These are phyloP conservation scores for Polydrusus tereticollis DNA, from an alignment of 2,888 invertebrate genomes.

Conservation along the genomic window DNA sequence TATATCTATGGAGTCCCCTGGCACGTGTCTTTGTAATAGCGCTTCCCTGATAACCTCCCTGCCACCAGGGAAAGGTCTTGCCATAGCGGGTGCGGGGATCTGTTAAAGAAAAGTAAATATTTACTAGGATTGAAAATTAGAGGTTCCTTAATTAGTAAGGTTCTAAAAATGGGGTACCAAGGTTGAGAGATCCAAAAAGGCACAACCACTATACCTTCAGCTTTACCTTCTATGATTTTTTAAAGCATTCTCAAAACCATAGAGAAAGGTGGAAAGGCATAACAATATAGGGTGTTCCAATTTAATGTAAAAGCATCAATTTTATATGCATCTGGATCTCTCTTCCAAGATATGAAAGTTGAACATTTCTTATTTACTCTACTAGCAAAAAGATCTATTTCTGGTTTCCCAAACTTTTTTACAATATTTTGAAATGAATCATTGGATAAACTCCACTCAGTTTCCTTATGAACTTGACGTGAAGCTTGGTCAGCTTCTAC, in stretches of 20 bases:
- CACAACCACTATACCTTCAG: too few relatives aligned
- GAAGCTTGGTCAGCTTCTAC: slow-evolving; percentile 34
- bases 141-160: neutral
- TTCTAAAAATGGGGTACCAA: too few relatives aligned
- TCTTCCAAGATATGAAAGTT: slow-evolving; percentile 45
- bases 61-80: too few relatives aligned
- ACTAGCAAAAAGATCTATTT: slow-evolving; percentile 45
- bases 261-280: too few relatives aligned
- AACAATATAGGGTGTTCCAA: slow-evolving; percentile 21
- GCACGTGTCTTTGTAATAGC: neutral
- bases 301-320: slow-evolving; percentile 56
- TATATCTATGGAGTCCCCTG: slow-evolving; percentile 15
- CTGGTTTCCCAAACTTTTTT: neutral
- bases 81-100: slow-evolving; percentile 51
- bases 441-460: too few relatives aligned
- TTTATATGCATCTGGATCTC: slow-evolving; percentile 51
- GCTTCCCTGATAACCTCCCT: slow-evolving; percentile 50
- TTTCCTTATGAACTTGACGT: too few relatives aligned
- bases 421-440: slow-evolving; percentile 20
- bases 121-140: slow-evolving; percentile 4
- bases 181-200: too few relatives aligned
- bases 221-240: too few relatives aligned
- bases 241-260: too few relatives aligned
- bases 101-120: slow-evolving; percentile 50
- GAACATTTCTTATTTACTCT: slow-evolving; percentile 51